Percentiles rank a stretch among this genome's conserved stretches.
phyloP scores from a whole-genome alignment of 2,113 vertebrate species.

The Crotalus horridus region DNA sequence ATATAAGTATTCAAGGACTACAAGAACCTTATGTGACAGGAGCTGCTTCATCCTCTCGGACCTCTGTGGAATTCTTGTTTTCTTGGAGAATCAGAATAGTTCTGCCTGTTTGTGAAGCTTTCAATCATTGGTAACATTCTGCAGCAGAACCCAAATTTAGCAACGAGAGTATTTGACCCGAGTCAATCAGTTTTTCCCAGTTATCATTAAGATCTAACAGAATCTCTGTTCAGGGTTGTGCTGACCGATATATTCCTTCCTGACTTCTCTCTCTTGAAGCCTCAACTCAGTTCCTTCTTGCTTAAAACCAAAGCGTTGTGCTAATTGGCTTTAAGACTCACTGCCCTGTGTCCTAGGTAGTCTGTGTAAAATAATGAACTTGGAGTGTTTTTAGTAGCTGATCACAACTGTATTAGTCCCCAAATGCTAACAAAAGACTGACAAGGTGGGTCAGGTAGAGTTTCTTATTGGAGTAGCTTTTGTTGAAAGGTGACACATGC shows the following conservation, averaged over 20 bases:
- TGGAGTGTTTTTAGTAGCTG: slow-evolving; percentile 41
- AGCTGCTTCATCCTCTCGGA: not conserved
- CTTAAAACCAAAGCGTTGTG: slow-evolving; percentile 51
- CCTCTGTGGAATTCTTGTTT: not conserved
- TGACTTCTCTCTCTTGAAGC: slow-evolving; percentile 54
- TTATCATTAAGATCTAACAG: slow-evolving; percentile 42
- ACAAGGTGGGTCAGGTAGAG: slow-evolving; percentile 26
- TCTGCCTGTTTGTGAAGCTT: not conserved
- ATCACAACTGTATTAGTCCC: slow-evolving; percentile 13
- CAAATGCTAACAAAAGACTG: slow-evolving; percentile 14
- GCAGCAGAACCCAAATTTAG: slow-evolving; percentile 12
- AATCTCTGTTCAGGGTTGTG: slow-evolving; percentile 45
- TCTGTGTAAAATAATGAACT: slow-evolving; percentile 60
- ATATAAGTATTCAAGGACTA: not conserved
- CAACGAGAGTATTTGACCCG: slow-evolving; percentile 9
- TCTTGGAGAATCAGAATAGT: not conserved
- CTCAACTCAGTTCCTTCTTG: slow-evolving; percentile 41
- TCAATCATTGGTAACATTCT: not conserved
- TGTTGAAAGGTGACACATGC: not conserved
- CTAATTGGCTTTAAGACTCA: slow-evolving; percentile 65
- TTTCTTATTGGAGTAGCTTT: slow-evolving; percentile 5
- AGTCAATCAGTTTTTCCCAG: not conserved
- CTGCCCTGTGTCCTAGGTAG: slow-evolving; percentile 51
- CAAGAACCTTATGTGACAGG: not conserved
- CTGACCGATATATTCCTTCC: slow-evolving; percentile 54